These are phyloP conservation scores for Drusus annulatus DNA, from an alignment of 1,140 invertebrate genomes.

Conservation along the genomic window DNA sequence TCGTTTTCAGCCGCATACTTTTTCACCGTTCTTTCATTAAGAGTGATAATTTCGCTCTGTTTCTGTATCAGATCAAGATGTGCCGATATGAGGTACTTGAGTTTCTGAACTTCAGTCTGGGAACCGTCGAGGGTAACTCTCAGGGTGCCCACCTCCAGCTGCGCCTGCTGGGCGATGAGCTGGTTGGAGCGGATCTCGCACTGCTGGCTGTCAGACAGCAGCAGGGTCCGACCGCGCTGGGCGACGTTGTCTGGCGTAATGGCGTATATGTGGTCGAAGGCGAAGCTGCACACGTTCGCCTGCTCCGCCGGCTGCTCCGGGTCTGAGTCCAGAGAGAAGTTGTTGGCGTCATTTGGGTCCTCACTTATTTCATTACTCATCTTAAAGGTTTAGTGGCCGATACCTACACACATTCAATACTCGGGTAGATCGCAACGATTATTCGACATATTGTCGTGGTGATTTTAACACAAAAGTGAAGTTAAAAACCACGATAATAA, in stretches of 20 bases:
- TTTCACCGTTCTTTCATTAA: slow-evolving; percentile 13
- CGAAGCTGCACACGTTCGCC: slow-evolving; percentile 5
- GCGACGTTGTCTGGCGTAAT: slow-evolving; percentile 20
- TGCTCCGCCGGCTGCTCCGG: slow-evolving; percentile 1
- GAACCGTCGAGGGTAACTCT: background rate
- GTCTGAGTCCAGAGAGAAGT: slow-evolving; percentile 16
- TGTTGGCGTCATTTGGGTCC: slow-evolving; percentile 3
- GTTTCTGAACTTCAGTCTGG: slow-evolving; percentile 19
- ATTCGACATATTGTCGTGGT: background rate
- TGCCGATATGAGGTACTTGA: slow-evolving; percentile 16
- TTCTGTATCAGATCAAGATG: slow-evolving; percentile 42
- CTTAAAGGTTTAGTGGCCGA: background rate
- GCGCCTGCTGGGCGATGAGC: background rate
- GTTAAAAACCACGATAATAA: background rate
- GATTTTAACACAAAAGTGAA: background rate
- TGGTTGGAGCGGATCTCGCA: background rate
- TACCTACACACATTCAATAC: no score
- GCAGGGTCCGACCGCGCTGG: background rate
- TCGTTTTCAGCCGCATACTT: slow-evolving; percentile 23
- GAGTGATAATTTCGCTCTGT: slow-evolving; percentile 34
- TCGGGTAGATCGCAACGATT: background rate
- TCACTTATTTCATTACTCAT: slow-evolving; percentile 28
- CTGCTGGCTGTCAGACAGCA: background rate
- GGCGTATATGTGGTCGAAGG: slow-evolving; percentile 42
- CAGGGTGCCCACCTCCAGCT: background rate